phyloP scores from a whole-genome alignment of 2,113 vertebrate species.

The Triplophysa tibetana region DNA sequence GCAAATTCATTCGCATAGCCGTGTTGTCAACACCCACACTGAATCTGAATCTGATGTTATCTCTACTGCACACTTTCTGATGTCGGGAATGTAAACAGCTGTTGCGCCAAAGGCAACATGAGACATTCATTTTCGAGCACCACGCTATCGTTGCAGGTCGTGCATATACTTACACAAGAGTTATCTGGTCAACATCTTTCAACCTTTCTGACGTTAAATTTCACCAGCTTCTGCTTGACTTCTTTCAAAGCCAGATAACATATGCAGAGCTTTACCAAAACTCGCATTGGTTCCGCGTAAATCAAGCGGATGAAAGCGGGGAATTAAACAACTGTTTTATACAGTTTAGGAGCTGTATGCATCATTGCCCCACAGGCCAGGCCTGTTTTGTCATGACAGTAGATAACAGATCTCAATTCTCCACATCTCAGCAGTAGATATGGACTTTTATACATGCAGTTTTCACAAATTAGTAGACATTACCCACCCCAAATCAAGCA shows the following conservation, averaged over 20 bases:
- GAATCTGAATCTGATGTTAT: constrained; percentile 39
- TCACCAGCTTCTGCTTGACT: not conserved
- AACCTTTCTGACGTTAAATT: not conserved
- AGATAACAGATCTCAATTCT: constrained; percentile 5
- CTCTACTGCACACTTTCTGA: constrained; percentile 3
- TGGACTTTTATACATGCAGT: not conserved
- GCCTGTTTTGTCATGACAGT: constrained; percentile 7
- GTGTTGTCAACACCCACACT: constrained; percentile 1
- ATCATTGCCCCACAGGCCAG: not conserved
- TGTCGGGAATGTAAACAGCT: constrained; percentile 28
- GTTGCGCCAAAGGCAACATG: constrained; percentile 10
- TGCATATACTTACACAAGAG: not conserved
- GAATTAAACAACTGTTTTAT: not conserved
- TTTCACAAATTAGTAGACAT: not conserved
- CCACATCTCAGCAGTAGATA: constrained; percentile 18
- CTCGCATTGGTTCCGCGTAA: not conserved
- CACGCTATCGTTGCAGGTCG: not conserved
- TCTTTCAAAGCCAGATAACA: not conserved
- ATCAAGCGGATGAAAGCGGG: not conserved
- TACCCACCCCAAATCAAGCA: not conserved
- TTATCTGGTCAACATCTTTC: constrained; percentile 21
- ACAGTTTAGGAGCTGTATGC: not conserved
- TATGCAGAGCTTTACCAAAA: not conserved
- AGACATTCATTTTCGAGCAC: not conserved
- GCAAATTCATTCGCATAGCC: not conserved